Conservation (phyloP, 2,888 invertebrate genomes). For the Agonopterix heracliana region DNA sequence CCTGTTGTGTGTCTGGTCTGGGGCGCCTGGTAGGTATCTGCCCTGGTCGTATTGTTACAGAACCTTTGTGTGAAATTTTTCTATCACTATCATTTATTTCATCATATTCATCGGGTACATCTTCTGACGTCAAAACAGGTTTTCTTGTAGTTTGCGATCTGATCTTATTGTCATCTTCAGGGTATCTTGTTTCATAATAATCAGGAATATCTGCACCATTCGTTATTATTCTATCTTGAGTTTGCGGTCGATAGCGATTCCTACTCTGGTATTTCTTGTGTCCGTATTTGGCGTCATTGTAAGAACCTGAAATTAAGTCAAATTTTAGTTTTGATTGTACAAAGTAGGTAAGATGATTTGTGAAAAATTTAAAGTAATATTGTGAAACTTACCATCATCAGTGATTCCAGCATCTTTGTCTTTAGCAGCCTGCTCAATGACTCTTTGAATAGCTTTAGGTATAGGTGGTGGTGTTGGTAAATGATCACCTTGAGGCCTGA, state of each 20-base stretch:
- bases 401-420: conserved; percentile 44
- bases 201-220: conserved; percentile 12
- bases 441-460: conserved; percentile 50
- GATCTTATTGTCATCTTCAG: neutral
- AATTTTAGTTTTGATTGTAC: neutral
- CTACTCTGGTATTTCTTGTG: conserved; percentile 37
- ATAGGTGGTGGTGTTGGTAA: conserved; percentile 60
- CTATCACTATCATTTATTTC: neutral
- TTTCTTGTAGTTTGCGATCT: conserved; percentile 2
- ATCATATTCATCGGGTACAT: neutral
- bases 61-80: no score
- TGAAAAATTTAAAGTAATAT: neutral
- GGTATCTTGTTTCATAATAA: neutral
- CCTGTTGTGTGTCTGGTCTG: no score
- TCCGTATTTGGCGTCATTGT: conserved; percentile 56
- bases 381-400: conserved; percentile 46
- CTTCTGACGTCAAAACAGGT: neutral
- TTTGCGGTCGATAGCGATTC: conserved; percentile 11
- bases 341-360: neutral
- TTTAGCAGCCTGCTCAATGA: conserved; percentile 46
- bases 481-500: conserved; percentile 53
- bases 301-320: conserved; percentile 41
- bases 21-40: no score
- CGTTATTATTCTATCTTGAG: neutral
- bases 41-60: no score